Base-by-base conservation (phyloP, 2,797 vertebrate species). In the Sebastiscus albofasciatus region DNA sequence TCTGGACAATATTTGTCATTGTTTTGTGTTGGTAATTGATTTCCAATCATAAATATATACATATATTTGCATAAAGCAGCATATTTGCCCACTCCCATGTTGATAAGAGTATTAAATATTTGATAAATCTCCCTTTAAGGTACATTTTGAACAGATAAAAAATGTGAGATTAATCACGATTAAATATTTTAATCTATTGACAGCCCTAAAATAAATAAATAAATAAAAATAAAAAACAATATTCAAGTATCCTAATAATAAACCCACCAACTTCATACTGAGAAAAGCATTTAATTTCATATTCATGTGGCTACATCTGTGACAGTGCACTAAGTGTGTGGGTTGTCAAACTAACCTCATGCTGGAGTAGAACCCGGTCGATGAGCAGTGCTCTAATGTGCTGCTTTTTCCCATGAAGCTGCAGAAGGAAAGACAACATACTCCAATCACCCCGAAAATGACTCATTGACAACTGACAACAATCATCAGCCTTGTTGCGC, bases 321-420 rank as follows among this genome's bases (percentile, higher is more conserved):
- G 68, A 72, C 56, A 49, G 8, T 46, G 31, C 24, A 54, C 29
- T 14, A 39, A 54, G 31, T 9, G 20, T n/a, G n/a, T 9, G 68
- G 20, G 68, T 22, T 52, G 36, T 73, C 5, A 55, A 42, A 55
- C 81, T 70, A 93, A 99, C 98, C 97, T 99, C 98, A 67, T 99
- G 98, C 91, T 99, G 98, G 77, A 99, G 95, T 93, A 99, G 96
- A 67, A 99, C 97, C 78, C 98, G 95, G 92, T 99, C 98, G 22
- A 99, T 98, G 75, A 99, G 94, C 46, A 99, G 92, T 0, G 98
- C 97, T 92, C 98, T 94, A 79, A 99, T 99, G 89, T 99, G 98
- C 49, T 97, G 96, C 83, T 99, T 99, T 90, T 97, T 98, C 69
- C 98, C 98, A 79, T 96, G 96, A 79, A 99, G 97, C 98, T 99